phyloP scores from a whole-genome alignment of 2,113 vertebrate species.

The Sander lucioperca region DNA sequence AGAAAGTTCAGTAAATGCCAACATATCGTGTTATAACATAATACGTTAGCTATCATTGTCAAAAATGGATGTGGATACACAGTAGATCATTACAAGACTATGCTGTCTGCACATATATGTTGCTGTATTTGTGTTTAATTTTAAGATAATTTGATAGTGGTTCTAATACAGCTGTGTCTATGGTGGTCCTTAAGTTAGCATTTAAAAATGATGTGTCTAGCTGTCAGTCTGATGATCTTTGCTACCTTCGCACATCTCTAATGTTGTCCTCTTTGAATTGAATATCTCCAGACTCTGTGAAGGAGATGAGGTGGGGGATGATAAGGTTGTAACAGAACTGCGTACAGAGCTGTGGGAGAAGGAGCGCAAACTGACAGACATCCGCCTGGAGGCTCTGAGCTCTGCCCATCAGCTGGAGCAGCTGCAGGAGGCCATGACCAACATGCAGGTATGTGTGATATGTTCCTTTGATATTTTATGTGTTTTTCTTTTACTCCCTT shows the following conservation, averaged over 20 bases:
- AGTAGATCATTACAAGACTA: not conserved
- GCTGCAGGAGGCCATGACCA: constrained; percentile 96
- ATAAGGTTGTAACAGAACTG: constrained; percentile 93
- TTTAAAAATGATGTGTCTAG: not conserved
- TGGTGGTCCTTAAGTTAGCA: no score
- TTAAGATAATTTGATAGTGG: no score
- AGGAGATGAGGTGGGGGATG: constrained; percentile 82
- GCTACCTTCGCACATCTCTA: not conserved
- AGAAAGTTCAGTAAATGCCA: no score
- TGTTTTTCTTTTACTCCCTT: not conserved
- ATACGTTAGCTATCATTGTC: not conserved
- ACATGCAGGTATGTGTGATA: constrained; percentile 90
- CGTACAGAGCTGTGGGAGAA: constrained; percentile 98
- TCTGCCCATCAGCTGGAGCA: constrained; percentile 97
- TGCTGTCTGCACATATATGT: no score
- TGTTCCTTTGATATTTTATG: not conserved
- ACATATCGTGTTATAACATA: not conserved
- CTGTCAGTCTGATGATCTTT: not conserved
- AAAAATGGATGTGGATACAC: not conserved
- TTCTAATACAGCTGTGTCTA: no score
- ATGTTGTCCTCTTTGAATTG: not conserved
- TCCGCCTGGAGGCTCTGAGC: constrained; percentile 94
- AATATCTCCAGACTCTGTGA: constrained; percentile 68
- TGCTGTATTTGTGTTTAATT: not conserved
- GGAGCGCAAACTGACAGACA: constrained; percentile 96